Base-by-base conservation (phyloP, 2,113 vertebrate species). In the Octodon degus region DNA sequence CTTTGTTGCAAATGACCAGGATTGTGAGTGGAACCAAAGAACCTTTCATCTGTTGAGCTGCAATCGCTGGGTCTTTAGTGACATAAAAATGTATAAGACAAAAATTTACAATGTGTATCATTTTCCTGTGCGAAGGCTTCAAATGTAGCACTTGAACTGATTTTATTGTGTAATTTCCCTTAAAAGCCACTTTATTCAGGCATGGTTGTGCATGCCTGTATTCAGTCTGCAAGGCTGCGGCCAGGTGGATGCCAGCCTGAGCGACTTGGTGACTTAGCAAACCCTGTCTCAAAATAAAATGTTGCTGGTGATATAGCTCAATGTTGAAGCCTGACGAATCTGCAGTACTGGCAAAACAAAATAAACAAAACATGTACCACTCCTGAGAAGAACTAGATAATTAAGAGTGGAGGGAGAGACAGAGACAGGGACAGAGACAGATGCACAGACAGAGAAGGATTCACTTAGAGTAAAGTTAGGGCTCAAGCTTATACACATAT, bases 41-140 rank as follows among this genome's bases (percentile, higher is more conserved):
- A 43, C 40, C 24, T 76, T 27, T 14, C 24, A 76, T 47, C 20
- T 25, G 47, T 47, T 77, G 16, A 30, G 25, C 47, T 27, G 1
- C 43, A 47, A 77, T 40, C 17, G 2, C 14, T 77, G 74, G 11
- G 40, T 47, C 25, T 43, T 77, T 27, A 47, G 24, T 47, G 25
- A 77, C 0, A 7, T 30, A 43, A 77, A 47, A 77, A 13, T 30
- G 24, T 77, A 13, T 77, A 77, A 77, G 11, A 77, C 24, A 77
- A 16, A 16, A 30, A 92, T 97, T 97, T 98, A 97, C 0, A 87
- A 67, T 89, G 90, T 60, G 85, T 65, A 1, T 79, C 17, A 97
- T 43, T 5, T 43, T 34, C 40, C 63, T 72, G 65, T 47, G 50
- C 96, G 50, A 32, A 72, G 30, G 32, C 58, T 97, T 89, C 95